Evolutionary conservation across 1,140 invertebrate species (phyloP).

Genomic region (Drosophila setifemur): DNA sequence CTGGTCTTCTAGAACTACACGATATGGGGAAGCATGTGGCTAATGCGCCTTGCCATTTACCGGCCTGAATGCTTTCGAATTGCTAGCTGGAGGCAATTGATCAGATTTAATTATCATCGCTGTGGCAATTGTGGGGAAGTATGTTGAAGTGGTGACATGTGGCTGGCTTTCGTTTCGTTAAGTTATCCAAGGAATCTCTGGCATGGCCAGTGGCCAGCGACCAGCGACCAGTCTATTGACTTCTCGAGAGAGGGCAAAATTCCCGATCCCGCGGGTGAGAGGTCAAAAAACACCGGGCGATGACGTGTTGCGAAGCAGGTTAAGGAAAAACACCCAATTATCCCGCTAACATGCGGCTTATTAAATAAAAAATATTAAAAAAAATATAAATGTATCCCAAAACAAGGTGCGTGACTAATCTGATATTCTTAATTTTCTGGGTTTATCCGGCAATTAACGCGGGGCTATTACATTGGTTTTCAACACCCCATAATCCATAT

Average conservation of each 20-base stretch:
- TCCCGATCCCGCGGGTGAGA: constrained; percentile 27
- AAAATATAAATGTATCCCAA: too few species aligned
- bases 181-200: constrained; percentile 28
- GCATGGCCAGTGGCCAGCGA: background rate
- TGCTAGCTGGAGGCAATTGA: constrained; percentile 56
- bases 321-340: constrained; percentile 49
- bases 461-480: constrained; percentile 29
- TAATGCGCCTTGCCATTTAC: constrained; percentile 28
- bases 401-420: constrained; percentile 31
- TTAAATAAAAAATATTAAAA: constrained; percentile 39
- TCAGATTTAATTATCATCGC: constrained; percentile 58
- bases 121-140: constrained; percentile 18
- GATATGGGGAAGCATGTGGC: constrained; percentile 37
- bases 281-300: constrained; percentile 17
- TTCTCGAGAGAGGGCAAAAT: constrained; percentile 12
- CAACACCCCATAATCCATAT: constrained; percentile 33
- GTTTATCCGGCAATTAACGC: constrained; percentile 34
- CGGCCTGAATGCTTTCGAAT: constrained; percentile 28
- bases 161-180: background rate
- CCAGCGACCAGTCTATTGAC: background rate
- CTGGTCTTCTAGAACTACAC: constrained; percentile 24
- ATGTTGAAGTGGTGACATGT: constrained; percentile 27
- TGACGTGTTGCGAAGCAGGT: constrained; percentile 40
- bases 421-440: background rate
- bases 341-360: constrained; percentile 28